phyloP scores from a whole-genome alignment of 2,113 vertebrate genomes.

The Petrocephalus microphthalmus region DNA sequence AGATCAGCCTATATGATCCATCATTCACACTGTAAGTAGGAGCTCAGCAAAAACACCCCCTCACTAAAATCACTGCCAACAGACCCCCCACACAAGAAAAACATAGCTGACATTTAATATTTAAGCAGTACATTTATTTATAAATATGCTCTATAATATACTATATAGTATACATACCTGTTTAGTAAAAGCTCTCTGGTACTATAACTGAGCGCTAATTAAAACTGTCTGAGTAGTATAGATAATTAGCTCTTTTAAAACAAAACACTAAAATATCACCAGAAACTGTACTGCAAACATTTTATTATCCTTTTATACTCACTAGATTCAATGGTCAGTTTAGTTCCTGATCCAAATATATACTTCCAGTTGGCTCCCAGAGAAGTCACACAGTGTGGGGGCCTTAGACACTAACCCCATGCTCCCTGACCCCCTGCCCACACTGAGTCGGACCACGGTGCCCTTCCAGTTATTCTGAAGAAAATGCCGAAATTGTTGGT shows the following conservation, averaged over 20 bases:
- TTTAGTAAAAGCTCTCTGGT: neutral
- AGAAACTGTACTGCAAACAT: neutral
- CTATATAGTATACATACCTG: neutral
- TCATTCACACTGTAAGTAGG: conserved; percentile 32
- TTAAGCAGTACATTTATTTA: neutral
- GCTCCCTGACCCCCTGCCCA: neutral
- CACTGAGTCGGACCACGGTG: neutral
- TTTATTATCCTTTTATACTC: conserved; percentile 15
- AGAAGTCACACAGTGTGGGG: conserved; percentile 35
- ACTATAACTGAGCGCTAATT: neutral
- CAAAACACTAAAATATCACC: neutral
- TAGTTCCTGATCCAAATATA: conserved; percentile 35
- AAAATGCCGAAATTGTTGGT: neutral
- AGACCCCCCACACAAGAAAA: neutral
- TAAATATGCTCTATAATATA: neutral
- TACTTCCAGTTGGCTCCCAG: conserved; percentile 3
- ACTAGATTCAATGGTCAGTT: conserved; percentile 31
- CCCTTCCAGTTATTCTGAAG: neutral
- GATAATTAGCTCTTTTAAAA: neutral
- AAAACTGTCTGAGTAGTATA: neutral
- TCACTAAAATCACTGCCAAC: neutral
- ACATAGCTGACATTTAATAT: neutral
- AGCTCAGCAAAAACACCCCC: conserved; percentile 17
- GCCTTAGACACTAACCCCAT: neutral
- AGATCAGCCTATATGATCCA: conserved; percentile 25